A percentile compares a stretch with the other conserved stretches of the same genome.
phyloP scores from a whole-genome alignment of 2,113 vertebrate genomes.

The Rhipidura dahli region DNA sequence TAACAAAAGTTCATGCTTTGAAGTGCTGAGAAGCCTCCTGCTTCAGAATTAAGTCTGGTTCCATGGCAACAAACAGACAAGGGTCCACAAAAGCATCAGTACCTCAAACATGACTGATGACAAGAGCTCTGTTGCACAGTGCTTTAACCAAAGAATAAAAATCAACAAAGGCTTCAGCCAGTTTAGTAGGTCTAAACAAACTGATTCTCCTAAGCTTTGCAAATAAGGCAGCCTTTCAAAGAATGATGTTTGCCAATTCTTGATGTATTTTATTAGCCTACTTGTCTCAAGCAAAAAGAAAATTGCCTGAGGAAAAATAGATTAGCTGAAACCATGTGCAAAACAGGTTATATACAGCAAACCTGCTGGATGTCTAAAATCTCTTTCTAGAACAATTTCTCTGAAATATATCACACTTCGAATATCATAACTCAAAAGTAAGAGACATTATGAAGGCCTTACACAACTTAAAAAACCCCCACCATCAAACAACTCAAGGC shows the following conservation, averaged over 20 bases:
- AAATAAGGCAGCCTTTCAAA: background rate
- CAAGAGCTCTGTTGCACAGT: background rate
- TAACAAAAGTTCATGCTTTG: conserved; percentile 27
- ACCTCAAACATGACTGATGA: conserved; percentile 11
- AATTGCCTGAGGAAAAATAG: background rate
- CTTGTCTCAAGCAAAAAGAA: background rate
- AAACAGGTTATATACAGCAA: background rate
- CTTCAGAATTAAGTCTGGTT: conserved; percentile 29
- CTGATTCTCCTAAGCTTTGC: background rate
- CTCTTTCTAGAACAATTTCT: background rate
- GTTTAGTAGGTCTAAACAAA: background rate
- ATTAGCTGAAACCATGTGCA: background rate
- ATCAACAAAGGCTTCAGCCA: background rate
- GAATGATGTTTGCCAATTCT: background rate
- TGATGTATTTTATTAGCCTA: background rate
- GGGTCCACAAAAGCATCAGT: conserved; percentile 29
- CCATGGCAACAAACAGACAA: conserved; percentile 44
- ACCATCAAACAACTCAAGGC: background rate
- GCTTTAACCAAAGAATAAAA: background rate
- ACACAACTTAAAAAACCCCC: background rate
- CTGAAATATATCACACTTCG: background rate
- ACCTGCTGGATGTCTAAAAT: background rate
- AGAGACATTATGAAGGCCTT: background rate
- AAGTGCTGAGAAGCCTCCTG: conserved; percentile 6
- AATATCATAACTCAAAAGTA: background rate